phyloP scores from a whole-genome alignment of 2,888 invertebrate genomes.

The Pristionchus mayeri region DNA sequence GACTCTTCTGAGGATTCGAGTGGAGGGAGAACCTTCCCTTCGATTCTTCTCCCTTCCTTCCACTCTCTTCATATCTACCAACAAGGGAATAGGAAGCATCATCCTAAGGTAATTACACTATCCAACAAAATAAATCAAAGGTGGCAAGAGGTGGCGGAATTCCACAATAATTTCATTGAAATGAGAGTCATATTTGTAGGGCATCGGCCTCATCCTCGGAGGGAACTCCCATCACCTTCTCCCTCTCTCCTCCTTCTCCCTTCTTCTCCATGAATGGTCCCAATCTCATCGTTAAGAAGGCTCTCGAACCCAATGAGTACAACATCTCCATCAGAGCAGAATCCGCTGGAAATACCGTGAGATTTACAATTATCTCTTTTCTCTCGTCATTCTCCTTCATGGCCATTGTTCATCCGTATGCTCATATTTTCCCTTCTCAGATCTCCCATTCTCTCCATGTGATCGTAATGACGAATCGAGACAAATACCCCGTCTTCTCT shows the following conservation, averaged over 20 bases:
- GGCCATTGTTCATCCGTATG: neutral
- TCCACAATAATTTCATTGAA: too few relatives aligned
- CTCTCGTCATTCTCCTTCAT: neutral
- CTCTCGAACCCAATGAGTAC: constrained; percentile 52
- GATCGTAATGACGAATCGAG: constrained; percentile 72
- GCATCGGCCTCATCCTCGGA: constrained; percentile 53
- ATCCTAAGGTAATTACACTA: constrained; percentile 58
- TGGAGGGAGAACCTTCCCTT: constrained; percentile 56
- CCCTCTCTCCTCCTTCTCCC: constrained; percentile 38
- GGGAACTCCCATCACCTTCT: constrained; percentile 55
- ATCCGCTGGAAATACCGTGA: neutral
- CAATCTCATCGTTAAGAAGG: constrained; percentile 50
- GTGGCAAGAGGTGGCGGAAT: too few relatives aligned
- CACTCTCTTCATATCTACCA: constrained; percentile 72
- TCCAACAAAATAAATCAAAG: too few relatives aligned
- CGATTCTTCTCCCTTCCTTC: constrained; percentile 72
- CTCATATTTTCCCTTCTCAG: neutral
- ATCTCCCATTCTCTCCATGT: constrained; percentile 64
- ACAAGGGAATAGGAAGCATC: constrained; percentile 69
- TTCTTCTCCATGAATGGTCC: constrained; percentile 55
- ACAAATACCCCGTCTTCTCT: constrained; percentile 74
- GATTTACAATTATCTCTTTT: neutral
- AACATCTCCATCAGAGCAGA: constrained; percentile 56
- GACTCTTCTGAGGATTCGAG: constrained; percentile 54
- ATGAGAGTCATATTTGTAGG: too few relatives aligned